Evolutionary conservation across 1,140 invertebrate species (phyloP), one percentile per base, ranked within the genome.

Genomic region (Helicoverpa armigera): DNA sequence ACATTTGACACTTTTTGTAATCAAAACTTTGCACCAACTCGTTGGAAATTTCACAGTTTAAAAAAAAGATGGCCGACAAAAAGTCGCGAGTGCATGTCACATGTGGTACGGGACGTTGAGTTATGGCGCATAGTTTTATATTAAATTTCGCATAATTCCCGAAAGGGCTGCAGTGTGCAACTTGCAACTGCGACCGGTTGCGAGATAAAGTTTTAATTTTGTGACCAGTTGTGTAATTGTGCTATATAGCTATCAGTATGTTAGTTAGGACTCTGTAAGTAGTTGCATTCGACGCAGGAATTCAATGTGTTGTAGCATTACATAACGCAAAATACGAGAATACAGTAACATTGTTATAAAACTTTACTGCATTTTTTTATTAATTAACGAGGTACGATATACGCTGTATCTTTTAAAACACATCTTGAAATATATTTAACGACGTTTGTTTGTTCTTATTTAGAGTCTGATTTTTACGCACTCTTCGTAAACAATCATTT

Each of bases 141-240:
- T 82, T 82, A 82, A 82, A 82, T 82, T 82, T 82, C 74, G 67
- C 56, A 65, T 82, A 82, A 82, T 82, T 82, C 67, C 67, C 14
- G 3, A 23, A 16, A n/a, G 54, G 12, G 23, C 0, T 58, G 48
- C 54, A 53, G 23, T 54, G 11, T 72, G 54, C 14, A 72, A 60
- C 12, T 70, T 51, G 54, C 54, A 14, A 72, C 16, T 54, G 53
- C 67, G n/a, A 72, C 23, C 10, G 50, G 13, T 31, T 54, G 1
- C 35, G n/a, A 3, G 16, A 14, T 11, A 35, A 9, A 48, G n/a
- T 67, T 67, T 10, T 67, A 7, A 12, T 67, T 67, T 2, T 16
- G 16, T 16, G 48, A 50, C 43, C n/a, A 14, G 35, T 18, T 14
- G n/a, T 43, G 35, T 43, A 7, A 43, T 67, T 67, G 5, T 43